Percentiles rank a stretch among this genome's conserved stretches.
phyloP scores from a whole-genome alignment of 2,113 vertebrate species.

The Rostratula benghalensis region DNA sequence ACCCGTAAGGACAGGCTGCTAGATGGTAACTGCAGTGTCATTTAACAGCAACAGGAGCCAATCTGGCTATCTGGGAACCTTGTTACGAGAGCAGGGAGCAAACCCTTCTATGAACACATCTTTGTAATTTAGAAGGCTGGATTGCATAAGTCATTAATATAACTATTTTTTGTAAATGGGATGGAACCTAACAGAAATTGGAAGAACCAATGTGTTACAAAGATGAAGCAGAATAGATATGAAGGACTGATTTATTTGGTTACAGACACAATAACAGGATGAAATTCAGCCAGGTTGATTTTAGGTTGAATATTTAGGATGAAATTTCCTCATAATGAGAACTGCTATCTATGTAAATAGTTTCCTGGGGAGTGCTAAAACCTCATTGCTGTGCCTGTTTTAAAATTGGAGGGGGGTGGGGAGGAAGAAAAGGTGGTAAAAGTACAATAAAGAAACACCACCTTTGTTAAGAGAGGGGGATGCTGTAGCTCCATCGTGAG shows the following conservation, averaged over 20 bases:
- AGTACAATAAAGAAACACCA: neutral
- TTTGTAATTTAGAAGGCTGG: neutral
- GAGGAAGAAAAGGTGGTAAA: neutral
- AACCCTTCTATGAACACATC: neutral
- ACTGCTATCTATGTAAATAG: neutral
- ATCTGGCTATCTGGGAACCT: neutral
- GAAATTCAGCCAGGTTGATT: neutral
- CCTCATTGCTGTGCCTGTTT: neutral
- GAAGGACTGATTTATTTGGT: neutral
- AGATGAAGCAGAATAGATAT: neutral
- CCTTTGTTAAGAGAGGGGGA: neutral
- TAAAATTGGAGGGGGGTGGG: neutral
- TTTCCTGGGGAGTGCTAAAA: neutral
- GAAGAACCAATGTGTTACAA: neutral
- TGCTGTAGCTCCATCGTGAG: neutral
- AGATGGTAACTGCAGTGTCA: fast-evolving
- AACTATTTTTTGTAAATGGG: neutral
- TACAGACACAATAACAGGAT: neutral
- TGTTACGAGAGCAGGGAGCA: neutral
- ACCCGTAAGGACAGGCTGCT: no score
- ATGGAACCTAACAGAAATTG: no score
- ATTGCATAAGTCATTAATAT: neutral
- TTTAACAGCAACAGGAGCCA: neutral
- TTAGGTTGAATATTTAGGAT: neutral
- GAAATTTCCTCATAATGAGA: neutral